Conservation (phyloP, 2,888 invertebrate species). For the Blastobasis adustella region DNA sequence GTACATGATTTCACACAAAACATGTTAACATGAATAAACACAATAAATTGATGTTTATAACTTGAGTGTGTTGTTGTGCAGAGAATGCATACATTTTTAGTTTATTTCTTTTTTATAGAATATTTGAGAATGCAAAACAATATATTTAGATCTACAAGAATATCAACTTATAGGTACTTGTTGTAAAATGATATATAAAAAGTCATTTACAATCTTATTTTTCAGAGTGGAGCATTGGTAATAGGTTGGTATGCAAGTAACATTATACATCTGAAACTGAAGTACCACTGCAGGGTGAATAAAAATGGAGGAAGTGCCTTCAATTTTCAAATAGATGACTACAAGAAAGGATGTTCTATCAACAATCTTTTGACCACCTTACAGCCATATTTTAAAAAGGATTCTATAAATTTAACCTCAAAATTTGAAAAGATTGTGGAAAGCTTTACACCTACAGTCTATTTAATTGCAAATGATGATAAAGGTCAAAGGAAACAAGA, state of each 20-base stretch:
- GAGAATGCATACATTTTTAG: background rate
- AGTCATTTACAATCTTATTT: slow-evolving; percentile 10
- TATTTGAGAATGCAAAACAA: background rate
- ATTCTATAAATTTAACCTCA: slow-evolving; percentile 19
- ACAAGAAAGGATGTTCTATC: slow-evolving; percentile 24
- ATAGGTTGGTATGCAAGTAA: slow-evolving; percentile 79
- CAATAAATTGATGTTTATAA: background rate
- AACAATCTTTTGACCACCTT: slow-evolving; percentile 34
- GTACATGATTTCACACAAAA: background rate
- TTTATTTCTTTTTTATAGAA: background rate
- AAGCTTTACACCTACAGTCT: slow-evolving; percentile 41
- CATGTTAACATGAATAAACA: background rate
- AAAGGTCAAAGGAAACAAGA: slow-evolving; percentile 20
- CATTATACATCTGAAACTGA: slow-evolving; percentile 57
- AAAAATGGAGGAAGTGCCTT: slow-evolving; percentile 23
- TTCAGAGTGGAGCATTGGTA: slow-evolving; percentile 76
- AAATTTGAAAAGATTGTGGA: slow-evolving; percentile 38
- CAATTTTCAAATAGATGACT: background rate
- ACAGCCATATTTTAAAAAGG: slow-evolving; percentile 29
- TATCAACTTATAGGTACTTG: background rate
- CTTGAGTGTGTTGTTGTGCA: background rate
- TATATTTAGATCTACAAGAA: background rate
- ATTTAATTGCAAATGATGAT: slow-evolving; percentile 57
- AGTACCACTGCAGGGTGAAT: slow-evolving; percentile 26
- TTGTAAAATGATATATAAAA: background rate